Conservation (phyloP, 1,140 invertebrate species). For the Sitophilus oryzae region DNA sequence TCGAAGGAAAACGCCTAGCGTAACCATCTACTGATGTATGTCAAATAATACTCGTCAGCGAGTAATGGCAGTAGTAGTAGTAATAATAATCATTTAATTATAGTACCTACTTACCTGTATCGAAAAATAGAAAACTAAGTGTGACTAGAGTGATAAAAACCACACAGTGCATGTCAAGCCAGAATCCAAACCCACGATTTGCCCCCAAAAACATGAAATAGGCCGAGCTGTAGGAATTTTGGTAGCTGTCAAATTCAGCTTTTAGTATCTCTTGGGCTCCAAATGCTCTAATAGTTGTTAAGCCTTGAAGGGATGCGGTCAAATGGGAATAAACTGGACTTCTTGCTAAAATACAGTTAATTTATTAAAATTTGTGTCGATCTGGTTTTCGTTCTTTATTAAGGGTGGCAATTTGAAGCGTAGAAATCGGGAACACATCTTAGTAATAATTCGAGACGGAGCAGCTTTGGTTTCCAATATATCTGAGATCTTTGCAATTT, state of each 20-base stretch:
- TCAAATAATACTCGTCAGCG: no score
- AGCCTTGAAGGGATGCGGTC: slow-evolving; percentile 68
- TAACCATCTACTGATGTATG: no score
- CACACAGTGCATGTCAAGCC: slow-evolving; percentile 64
- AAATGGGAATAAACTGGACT: slow-evolving; percentile 82
- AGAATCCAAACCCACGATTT: slow-evolving; percentile 54
- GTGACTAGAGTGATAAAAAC: slow-evolving; percentile 55
- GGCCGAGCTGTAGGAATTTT: slow-evolving; percentile 56
- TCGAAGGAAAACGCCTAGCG: no score
- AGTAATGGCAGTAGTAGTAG: no score
- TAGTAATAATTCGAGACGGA: no score
- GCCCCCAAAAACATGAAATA: slow-evolving; percentile 63
- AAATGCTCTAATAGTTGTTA: slow-evolving; percentile 75
- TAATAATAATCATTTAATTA: no score
- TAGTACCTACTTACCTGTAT: slow-evolving; percentile 43
- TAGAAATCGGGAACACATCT: no score
- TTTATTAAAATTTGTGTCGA: neutral
- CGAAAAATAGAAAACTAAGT: slow-evolving; percentile 49
- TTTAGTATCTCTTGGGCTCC: slow-evolving; percentile 61
- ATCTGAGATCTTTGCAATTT: no score
- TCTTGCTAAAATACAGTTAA: slow-evolving; percentile 48
- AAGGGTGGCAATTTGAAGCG: no score
- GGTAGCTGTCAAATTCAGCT: slow-evolving; percentile 60
- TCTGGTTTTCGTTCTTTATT: neutral
- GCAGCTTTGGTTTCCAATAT: no score